Evolutionary conservation across 37 sponge, comb jelly and placozoan genomes (phyloP), one percentile per base, ranked within the genome.

Genomic region (Ephydatia muelleri): DNA sequence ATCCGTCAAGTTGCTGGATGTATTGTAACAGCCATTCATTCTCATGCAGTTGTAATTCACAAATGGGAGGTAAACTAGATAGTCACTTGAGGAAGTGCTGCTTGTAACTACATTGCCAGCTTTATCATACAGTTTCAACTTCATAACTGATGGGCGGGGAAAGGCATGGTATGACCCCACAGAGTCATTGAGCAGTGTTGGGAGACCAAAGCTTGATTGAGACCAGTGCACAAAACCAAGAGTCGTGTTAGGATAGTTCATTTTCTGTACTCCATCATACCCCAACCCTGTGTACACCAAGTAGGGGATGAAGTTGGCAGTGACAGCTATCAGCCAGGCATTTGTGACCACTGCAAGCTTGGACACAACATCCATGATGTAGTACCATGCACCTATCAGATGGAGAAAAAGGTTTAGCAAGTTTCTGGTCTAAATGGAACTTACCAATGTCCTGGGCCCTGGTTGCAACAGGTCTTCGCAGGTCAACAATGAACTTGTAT

Each of bases 361-460:
- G 65, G 93, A 68, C n/a, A 95, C 85, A 32, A 84, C 68, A 38
- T 95, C 93, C 39, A 95, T 83, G 13, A 95, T 89, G 32, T 77
- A 49, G 82, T 90, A 95, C 96, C 96, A 95, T 29, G 88, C 84
- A 33, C 85, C 94, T 79, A 9, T 25, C 23, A 2, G 25, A 6
- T 9, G 27, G 76, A 32, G 36, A 32, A 35, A 25, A 75, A 6
- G 4, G 4, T 12, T 29, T 12, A 25, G 5, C 3, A 13, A 77
- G 29, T 38, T 27, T 21, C 19, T 43, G 26, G 28, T 25, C 19
- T 57, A 57, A 27, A 76, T 5, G 21, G 21, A 23, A 80, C 87
- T 73, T 27, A 88, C 95, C 96, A 37, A 95, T 95, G 73, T 95
- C 96, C 65, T 92, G 84, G n/a, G 96, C 96, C 48, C 93, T 65